Conservation (phyloP, 2,113 vertebrate genomes). For the Chauna torquata region DNA sequence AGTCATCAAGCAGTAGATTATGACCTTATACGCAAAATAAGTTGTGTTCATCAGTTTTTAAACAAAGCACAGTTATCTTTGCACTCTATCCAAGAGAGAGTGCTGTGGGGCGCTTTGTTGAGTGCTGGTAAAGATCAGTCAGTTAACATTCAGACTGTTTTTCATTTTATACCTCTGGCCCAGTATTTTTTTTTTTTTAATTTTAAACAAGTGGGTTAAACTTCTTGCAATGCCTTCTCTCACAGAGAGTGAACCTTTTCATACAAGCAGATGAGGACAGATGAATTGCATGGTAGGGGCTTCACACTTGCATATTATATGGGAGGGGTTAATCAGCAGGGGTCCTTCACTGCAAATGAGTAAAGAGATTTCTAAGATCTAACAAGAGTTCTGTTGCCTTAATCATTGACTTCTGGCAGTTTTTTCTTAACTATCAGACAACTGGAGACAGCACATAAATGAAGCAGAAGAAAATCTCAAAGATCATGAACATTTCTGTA, state of each 20-base stretch:
- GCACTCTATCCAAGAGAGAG: background rate
- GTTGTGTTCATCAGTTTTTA: background rate
- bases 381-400: background rate
- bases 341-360: background rate
- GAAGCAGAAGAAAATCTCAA: background rate
- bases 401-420: background rate
- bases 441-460: background rate
- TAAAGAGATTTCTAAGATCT: background rate
- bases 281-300: background rate
- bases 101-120: background rate
- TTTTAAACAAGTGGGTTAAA: background rate
- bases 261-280: background rate
- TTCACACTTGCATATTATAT: background rate
- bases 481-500: background rate
- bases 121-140: conserved; percentile 3
- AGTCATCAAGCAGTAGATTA: background rate
- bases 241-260: background rate
- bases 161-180: background rate
- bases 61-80: background rate
- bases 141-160: background rate
- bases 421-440: background rate
- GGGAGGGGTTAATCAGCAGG: background rate
- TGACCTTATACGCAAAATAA: background rate
- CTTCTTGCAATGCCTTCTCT: background rate
- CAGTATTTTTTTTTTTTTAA: background rate